A percentile compares a stretch with the other conserved stretches of the same genome.
Evolutionary conservation across 1,140 invertebrate genomes (phyloP).

Genomic region (Choristoneura fumiferana): DNA sequence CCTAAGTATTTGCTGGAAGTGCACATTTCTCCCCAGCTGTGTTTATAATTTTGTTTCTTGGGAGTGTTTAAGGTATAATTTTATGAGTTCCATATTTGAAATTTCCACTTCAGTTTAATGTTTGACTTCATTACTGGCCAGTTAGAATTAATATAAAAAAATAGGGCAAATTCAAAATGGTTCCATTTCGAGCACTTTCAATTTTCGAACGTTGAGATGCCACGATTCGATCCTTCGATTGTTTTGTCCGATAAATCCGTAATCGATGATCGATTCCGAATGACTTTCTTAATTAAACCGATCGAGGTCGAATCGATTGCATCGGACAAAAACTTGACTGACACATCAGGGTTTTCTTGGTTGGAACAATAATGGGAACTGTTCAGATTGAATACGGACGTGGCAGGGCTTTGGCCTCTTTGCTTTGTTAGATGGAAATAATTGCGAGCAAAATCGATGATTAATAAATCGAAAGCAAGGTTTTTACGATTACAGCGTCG

Average conservation of each 20-base stretch:
- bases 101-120: too few relatives aligned
- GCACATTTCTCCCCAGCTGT: too few relatives aligned
- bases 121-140: too few relatives aligned
- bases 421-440: too few relatives aligned
- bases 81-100: too few relatives aligned
- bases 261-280: slow-evolving; percentile 5
- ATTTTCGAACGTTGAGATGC: slow-evolving; percentile 5
- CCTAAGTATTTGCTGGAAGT: too few relatives aligned
- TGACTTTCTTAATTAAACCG: slow-evolving; percentile 9
- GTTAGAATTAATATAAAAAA: not conserved
- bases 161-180: not conserved
- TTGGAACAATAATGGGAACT: not conserved
- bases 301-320: slow-evolving; percentile 4
- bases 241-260: not conserved
- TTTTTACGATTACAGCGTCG: too few relatives aligned
- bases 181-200: not conserved
- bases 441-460: too few relatives aligned
- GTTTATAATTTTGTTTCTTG: too few relatives aligned
- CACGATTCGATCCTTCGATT: slow-evolving; percentile 18
- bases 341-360: slow-evolving; percentile 5
- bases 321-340: slow-evolving; percentile 8
- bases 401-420: too few relatives aligned
- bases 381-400: not conserved
- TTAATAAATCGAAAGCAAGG: too few relatives aligned
- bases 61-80: too few relatives aligned